Conservation (phyloP, 64 coral and sea anemone genomes). For the Montipora cactus region DNA sequence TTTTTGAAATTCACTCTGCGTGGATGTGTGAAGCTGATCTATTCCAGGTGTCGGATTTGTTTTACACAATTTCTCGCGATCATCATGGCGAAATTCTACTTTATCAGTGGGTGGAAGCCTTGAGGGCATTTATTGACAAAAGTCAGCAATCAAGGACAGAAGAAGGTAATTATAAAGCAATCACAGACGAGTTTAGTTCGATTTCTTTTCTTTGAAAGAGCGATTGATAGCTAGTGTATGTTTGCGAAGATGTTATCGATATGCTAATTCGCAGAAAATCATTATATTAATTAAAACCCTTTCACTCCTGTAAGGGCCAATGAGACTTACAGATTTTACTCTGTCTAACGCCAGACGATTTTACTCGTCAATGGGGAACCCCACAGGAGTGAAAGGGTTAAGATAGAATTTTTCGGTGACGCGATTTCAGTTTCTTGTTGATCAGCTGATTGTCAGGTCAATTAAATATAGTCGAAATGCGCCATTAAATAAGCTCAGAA, state of each 20-base stretch:
- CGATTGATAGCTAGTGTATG: too few relatives aligned
- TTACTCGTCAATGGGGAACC: too few relatives aligned
- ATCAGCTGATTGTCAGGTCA: background rate
- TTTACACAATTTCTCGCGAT: constrained; percentile 70
- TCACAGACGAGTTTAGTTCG: background rate
- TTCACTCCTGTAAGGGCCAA: too few relatives aligned
- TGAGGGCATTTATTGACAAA: constrained; percentile 85
- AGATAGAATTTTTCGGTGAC: background rate
- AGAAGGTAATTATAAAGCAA: background rate
- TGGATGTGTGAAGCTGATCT: constrained; percentile 82
- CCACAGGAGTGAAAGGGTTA: too few relatives aligned
- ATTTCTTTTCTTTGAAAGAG: too few relatives aligned
- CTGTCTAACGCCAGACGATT: too few relatives aligned
- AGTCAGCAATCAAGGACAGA: background rate
- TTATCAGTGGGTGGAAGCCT: constrained; percentile 86
- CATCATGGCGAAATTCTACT: constrained; percentile 78
- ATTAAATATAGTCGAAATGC: background rate
- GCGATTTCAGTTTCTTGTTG: background rate
- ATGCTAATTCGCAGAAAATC: too few relatives aligned
- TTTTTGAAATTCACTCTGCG: constrained; percentile 87
- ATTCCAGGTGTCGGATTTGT: constrained; percentile 54
- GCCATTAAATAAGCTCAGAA: background rate
- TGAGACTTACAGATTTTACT: too few relatives aligned
- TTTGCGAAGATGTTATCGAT: too few relatives aligned
- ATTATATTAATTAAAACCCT: too few relatives aligned